Percentiles rank a stretch among this genome's conserved stretches.
These are phyloP conservation scores for Poeciliopsis occidentalis DNA, from an alignment of 2,113 vertebrate genomes.

Conservation along the genomic window DNA sequence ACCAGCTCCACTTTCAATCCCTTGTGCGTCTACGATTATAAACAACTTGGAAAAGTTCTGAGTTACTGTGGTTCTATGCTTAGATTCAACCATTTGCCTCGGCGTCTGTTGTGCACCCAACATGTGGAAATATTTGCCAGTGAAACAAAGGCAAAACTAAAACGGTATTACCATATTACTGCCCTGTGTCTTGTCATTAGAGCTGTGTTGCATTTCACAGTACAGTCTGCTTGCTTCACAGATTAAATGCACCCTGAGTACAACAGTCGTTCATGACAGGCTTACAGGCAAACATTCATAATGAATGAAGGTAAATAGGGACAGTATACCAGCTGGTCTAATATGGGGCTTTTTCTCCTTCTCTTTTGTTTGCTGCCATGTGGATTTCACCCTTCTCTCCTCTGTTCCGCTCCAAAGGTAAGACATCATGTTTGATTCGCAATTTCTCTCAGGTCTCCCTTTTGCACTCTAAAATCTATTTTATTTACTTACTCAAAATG, in stretches of 20 bases:
- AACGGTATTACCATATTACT: background rate
- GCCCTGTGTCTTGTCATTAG: background rate
- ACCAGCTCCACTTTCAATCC: conserved; percentile 33
- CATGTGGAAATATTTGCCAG: background rate
- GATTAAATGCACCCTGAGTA: background rate
- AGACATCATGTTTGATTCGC: conserved; percentile 1
- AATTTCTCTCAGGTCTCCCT: background rate
- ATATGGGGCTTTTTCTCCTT: conserved; percentile 1
- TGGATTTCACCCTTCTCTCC: background rate
- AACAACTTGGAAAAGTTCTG: background rate
- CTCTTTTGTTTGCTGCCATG: background rate
- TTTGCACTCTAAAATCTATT: background rate
- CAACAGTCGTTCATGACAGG: background rate
- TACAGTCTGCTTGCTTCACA: background rate
- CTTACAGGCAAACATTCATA: background rate
- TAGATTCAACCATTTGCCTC: background rate
- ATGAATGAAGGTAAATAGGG: background rate
- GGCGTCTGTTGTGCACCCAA: background rate
- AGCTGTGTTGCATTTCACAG: background rate
- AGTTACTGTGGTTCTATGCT: background rate
- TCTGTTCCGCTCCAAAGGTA: conserved; percentile 27
- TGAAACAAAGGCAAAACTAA: background rate
- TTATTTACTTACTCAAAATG: background rate
- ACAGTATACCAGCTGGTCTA: background rate
- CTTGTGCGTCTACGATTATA: background rate